Conservation (phyloP, 2,888 invertebrate species). For the Drosophila melanosoma region DNA sequence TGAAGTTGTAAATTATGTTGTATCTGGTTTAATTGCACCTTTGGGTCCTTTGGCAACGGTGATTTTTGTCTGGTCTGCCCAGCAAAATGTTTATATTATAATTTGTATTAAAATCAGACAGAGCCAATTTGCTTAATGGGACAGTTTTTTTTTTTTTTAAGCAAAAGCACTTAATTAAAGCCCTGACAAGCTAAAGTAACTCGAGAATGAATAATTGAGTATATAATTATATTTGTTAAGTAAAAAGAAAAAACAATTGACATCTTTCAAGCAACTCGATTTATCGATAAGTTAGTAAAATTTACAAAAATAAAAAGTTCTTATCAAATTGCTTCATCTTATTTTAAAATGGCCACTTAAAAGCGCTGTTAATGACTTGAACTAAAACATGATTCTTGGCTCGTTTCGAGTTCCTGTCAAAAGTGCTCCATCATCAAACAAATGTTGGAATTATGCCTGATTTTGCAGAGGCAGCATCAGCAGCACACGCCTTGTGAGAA, state of each 20-base stretch:
- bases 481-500: slow-evolving; percentile 39
- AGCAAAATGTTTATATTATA: slow-evolving; percentile 8
- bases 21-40: slow-evolving; percentile 77
- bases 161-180: background rate
- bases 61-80: slow-evolving; percentile 37
- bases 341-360: slow-evolving; percentile 25
- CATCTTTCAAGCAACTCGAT: slow-evolving; percentile 11
- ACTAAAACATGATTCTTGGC: slow-evolving; percentile 34
- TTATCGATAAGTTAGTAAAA: slow-evolving; percentile 11
- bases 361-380: slow-evolving; percentile 53
- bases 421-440: slow-evolving; percentile 68
- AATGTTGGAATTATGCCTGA: slow-evolving; percentile 73
- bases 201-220: background rate
- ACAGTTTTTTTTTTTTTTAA: background rate
- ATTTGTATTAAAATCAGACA: slow-evolving; percentile 23
- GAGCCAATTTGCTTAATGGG: slow-evolving; percentile 20
- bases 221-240: background rate
- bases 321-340: slow-evolving; percentile 23
- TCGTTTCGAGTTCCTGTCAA: slow-evolving; percentile 26
- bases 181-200: background rate
- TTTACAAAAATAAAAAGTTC: background rate
- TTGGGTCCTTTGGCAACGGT: slow-evolving; percentile 48
- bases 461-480: slow-evolving; percentile 41
- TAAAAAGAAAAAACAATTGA: background rate
- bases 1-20: slow-evolving; percentile 82